These are phyloP conservation scores for Listrodromus nycthemerus DNA, from an alignment of 2,888 invertebrate species.

Conservation along the genomic window DNA sequence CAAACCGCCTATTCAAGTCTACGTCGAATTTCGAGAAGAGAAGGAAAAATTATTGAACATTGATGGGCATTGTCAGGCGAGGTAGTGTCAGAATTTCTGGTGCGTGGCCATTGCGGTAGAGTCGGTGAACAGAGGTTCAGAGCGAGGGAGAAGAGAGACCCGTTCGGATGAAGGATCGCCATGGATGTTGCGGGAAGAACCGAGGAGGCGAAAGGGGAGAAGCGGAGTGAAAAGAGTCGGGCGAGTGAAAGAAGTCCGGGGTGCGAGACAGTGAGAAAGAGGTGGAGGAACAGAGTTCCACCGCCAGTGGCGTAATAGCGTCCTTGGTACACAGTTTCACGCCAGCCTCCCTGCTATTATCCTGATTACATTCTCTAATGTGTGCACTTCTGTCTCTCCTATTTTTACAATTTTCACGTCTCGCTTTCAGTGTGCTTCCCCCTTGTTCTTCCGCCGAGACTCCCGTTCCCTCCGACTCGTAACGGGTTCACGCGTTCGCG, in stretches of 20 bases:
- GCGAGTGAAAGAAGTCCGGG: slow-evolving; percentile 48
- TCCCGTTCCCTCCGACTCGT: not conserved
- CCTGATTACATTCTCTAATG: slow-evolving; percentile 79
- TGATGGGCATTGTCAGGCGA: slow-evolving; percentile 32
- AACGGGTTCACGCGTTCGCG: slow-evolving; percentile 19
- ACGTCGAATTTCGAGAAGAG: not conserved
- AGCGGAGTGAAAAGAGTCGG: slow-evolving; percentile 30
- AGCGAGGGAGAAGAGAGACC: slow-evolving; percentile 51
- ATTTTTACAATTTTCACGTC: slow-evolving; percentile 19
- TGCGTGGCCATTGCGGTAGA: slow-evolving; percentile 38
- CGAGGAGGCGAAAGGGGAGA: slow-evolving; percentile 44
- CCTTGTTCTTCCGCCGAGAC: slow-evolving; percentile 30
- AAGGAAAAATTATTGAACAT: slow-evolving; percentile 35
- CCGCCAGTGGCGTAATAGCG: slow-evolving; percentile 28
- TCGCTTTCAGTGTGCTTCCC: slow-evolving; percentile 39
- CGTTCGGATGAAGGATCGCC: slow-evolving; percentile 42
- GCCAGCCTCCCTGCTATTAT: slow-evolving; percentile 76
- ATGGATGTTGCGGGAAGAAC: slow-evolving; percentile 45
- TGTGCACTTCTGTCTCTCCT: slow-evolving; percentile 60
- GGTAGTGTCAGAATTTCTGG: slow-evolving; percentile 45
- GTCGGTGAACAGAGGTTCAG: slow-evolving; percentile 37
- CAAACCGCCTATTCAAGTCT: not conserved
- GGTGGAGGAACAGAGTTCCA: slow-evolving; percentile 29
- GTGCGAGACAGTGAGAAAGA: slow-evolving; percentile 46
- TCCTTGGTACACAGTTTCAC: slow-evolving; percentile 64